Evolutionary conservation across 92 coral and sea anemone genomes (phyloP), one percentile per base, ranked within the genome.

Genomic region (Phymanthus crucifer): DNA sequence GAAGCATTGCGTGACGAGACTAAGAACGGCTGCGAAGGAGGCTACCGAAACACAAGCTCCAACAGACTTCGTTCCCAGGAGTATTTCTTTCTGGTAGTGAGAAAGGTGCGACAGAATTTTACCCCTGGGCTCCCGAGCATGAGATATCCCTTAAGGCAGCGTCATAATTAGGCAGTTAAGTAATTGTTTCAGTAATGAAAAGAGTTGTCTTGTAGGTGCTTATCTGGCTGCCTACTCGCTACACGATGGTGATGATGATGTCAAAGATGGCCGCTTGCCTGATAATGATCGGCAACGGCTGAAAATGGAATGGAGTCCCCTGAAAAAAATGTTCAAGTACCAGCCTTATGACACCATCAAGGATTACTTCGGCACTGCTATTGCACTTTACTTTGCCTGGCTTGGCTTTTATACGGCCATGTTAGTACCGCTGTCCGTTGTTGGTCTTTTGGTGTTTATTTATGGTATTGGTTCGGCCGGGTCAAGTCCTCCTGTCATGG

Each of bases 341-440:
- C 98, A 95, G 80, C 98, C 98, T 24, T 84, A 83, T 36, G 92
- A 81, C 45, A 81, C 85, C 64, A 85, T 95, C 72, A 93, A 89
- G 86, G 86, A 84, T 82, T 95, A 95, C 87, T 88, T 93, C 54
- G 97, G 98, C 74, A 88, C 95, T 10, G 89, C 93, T 19, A 82
- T 90, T 19, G 97, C 91, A 12, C 58, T 92, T 73, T 92, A 92
- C 80, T 95, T 95, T 56, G 93, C 97, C 0, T 93, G 97, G 97
- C 89, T 95, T 40, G 98, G 98, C 3, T 91, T 88, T 77, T 91
- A 91, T 76, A 88, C 92, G 21, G 87, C 92, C 43, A 91, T 91
- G 95, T 85, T 91, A 27, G 90, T 87, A 14, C 95, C 95, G 46
- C 88, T 87, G 24, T 90, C 95, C 48, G 58, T 91, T 23, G 67